Evolutionary conservation across 2,797 vertebrate species (phyloP).

Genomic region (Eulemur rubriventer): DNA sequence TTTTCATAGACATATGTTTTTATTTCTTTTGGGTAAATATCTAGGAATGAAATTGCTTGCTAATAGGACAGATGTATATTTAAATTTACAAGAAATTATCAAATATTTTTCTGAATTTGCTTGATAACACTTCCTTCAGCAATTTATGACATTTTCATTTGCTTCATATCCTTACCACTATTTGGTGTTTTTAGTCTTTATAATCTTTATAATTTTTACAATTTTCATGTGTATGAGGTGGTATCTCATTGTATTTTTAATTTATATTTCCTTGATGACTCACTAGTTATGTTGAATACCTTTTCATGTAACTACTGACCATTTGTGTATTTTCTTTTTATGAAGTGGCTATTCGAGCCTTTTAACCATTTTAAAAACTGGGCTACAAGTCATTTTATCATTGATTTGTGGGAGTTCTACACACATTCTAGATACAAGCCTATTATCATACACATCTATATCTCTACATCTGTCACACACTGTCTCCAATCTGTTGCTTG

Average conservation of each 20-base stretch:
- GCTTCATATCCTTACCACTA: not conserved
- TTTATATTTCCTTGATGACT: not conserved
- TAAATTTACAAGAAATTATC: conserved; percentile 2
- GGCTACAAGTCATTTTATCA: not conserved
- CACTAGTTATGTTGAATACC: not conserved
- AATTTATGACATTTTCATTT: not conserved
- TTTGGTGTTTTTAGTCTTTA: not conserved
- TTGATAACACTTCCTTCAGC: not conserved
- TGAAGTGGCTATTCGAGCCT: not conserved
- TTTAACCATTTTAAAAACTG: not conserved
- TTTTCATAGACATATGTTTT: not conserved
- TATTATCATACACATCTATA: not conserved
- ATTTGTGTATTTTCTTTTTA: not conserved
- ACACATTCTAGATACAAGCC: not conserved
- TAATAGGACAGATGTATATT: not conserved
- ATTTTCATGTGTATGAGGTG: not conserved
- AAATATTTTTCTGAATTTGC: not conserved
- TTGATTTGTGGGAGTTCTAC: not conserved
- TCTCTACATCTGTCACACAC: not conserved
- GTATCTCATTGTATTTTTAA: not conserved
- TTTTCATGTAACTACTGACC: not conserved
- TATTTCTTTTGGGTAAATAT: not conserved
- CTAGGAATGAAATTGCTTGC: not conserved
- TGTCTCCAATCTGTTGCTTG: not conserved
- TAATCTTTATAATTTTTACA: not conserved